Evolutionary conservation across 1,140 invertebrate genomes (phyloP), one percentile per base, ranked within the genome.

Genomic region (Pararge aegeria): DNA sequence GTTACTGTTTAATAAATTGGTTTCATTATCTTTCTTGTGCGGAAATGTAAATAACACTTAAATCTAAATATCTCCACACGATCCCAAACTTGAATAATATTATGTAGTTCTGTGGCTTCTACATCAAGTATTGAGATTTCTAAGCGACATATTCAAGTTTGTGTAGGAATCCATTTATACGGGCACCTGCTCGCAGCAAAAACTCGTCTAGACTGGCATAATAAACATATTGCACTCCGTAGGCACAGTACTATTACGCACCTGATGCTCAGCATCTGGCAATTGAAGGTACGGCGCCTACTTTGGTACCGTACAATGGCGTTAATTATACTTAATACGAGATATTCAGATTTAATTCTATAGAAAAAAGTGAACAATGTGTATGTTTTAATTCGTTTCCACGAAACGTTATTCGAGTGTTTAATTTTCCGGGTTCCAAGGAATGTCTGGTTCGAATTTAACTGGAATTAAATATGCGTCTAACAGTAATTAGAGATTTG

Each of bases 141-240:
- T 70, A 60, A 66, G 55, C 50, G 60, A 60, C 55, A 61, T 34
- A 34, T 66, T 61, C 64, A 55, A 34, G 52, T 61, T 64, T 51
- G 56, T 54, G 53, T 62, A 65, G 60, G 60, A 65, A 73, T 58
- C 56, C 44, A 63, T 64, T 46, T 46, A 46, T 38, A 27, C 21
- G 29, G 58, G 58, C 59, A 62, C 60, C 62, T 65, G 57, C 57
- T 60, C 15, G 27, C 48, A 49, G 60, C 49, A 73, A 73, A 73
- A 73, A 73, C 64, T 50, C 40, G 70, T 73, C 70, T 73, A 73
- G 67, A 73, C 70, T 51, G 59, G 42, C 53, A 24, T 56, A 27
- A 52, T 48, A 56, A 56, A 57, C 29, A 29, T 40, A 56, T 52
- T 40, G 52, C 58, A 52, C 56, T 37, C 42, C 29, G 20, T 60